Conservation (phyloP, 2,113 vertebrate species). For the Syngnathoides biaculeatus region DNA sequence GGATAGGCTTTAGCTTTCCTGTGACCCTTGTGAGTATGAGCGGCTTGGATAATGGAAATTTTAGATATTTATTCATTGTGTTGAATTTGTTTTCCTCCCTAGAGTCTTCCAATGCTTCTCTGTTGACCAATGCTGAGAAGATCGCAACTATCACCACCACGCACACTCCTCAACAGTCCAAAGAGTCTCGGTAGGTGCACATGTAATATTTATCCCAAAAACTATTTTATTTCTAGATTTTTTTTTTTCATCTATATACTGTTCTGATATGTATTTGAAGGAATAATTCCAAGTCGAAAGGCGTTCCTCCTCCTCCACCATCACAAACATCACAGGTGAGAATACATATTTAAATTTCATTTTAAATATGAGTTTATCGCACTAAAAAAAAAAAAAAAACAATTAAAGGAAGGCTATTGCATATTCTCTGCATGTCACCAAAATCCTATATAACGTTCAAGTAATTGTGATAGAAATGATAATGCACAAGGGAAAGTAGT, state of each 20-base stretch:
- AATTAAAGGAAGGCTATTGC: neutral
- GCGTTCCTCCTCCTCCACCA: slow-evolving; percentile 70
- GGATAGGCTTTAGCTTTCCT: too few species aligned
- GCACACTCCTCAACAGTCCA: slow-evolving; percentile 81
- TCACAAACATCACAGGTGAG: slow-evolving; percentile 65
- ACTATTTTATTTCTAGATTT: neutral
- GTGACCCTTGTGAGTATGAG: too few species aligned
- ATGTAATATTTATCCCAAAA: neutral
- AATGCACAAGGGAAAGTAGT: too few species aligned
- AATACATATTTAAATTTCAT: neutral
- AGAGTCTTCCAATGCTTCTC: slow-evolving; percentile 94
- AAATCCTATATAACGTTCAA: too few species aligned
- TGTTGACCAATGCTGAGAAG: slow-evolving; percentile 96
- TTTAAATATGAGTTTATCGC: neutral
- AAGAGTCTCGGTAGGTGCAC: slow-evolving; percentile 81
- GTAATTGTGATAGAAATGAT: too few species aligned
- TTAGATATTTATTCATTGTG: neutral
- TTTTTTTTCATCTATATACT: neutral
- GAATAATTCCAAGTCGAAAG: slow-evolving; percentile 90
- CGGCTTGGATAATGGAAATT: too few species aligned
- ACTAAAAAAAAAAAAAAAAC: neutral
- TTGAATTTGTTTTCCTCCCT: slow-evolving; percentile 25
- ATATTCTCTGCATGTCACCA: too few species aligned
- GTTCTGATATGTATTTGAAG: slow-evolving; percentile 61
- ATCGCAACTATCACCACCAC: slow-evolving; percentile 97